A percentile compares a stretch with the other conserved stretches of the same genome.
phyloP scores from a whole-genome alignment of 2,113 vertebrate genomes.

The Planiliza haematocheilus region DNA sequence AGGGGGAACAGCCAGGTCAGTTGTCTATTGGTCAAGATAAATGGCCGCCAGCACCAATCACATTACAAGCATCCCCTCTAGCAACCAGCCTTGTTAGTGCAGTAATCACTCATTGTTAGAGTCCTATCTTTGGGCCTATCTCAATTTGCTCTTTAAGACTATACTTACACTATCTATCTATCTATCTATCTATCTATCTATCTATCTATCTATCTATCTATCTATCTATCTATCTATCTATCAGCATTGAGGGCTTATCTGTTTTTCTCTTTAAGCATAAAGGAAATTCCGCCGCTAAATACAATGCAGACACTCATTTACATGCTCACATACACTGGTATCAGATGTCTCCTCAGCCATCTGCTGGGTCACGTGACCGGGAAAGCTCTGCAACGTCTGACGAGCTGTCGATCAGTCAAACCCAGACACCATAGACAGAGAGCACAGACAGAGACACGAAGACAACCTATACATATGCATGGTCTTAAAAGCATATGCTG shows the following conservation, averaged over 20 bases:
- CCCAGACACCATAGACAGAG: slow-evolving; percentile 38
- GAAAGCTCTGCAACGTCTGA: slow-evolving; percentile 31
- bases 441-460: neutral
- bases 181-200: slow-evolving; percentile 32
- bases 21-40: slow-evolving; percentile 84
- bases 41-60: slow-evolving; percentile 81
- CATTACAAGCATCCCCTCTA: slow-evolving; percentile 82
- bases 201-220: slow-evolving; percentile 13
- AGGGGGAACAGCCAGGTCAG: slow-evolving; percentile 77
- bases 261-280: no score
- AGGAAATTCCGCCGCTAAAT: slow-evolving; percentile 23
- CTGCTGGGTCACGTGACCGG: slow-evolving; percentile 72
- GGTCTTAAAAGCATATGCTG: neutral
- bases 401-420: slow-evolving; percentile 61
- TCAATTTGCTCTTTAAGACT: slow-evolving; percentile 75
- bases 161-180: slow-evolving; percentile 42
- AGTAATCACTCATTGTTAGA: slow-evolving; percentile 85
- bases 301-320: slow-evolving; percentile 31
- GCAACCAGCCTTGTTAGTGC: slow-evolving; percentile 83
- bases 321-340: slow-evolving; percentile 45
- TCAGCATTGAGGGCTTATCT: no score
- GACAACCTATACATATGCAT: slow-evolving; percentile 10
- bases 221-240: slow-evolving; percentile 5
- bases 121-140: slow-evolving; percentile 55
- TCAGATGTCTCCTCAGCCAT: slow-evolving; percentile 49